Evolutionary conservation across 2,797 vertebrate species (phyloP).

Genomic region (Cynodonichthys magdalenae): DNA sequence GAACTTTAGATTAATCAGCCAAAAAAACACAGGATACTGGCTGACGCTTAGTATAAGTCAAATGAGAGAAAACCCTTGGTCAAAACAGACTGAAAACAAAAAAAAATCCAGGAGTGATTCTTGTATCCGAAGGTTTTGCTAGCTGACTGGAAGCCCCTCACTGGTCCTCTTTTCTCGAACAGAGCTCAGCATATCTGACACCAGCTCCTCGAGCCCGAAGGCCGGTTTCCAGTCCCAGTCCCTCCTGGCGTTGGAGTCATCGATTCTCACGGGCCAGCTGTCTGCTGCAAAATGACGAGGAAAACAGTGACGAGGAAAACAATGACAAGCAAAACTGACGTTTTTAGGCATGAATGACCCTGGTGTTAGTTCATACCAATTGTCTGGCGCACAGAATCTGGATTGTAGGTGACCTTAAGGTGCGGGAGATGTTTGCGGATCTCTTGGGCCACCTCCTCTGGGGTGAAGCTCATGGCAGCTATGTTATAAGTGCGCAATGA

Average conservation of each 20-base stretch:
- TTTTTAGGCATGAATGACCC: neutral
- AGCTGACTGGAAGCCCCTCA: slow-evolving; percentile 70
- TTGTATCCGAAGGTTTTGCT: slow-evolving; percentile 49
- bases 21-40: slow-evolving; percentile 38
- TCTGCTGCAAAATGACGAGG: slow-evolving; percentile 72
- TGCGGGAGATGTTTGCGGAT: slow-evolving; percentile 82
- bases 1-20: slow-evolving; percentile 26
- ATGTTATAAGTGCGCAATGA: slow-evolving; percentile 86
- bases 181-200: slow-evolving; percentile 78
- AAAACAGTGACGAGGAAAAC: neutral
- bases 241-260: slow-evolving; percentile 82
- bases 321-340: neutral
- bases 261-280: slow-evolving; percentile 85
- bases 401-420: slow-evolving; percentile 81
- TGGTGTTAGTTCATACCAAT: slow-evolving; percentile 71
- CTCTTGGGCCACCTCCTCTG: slow-evolving; percentile 81
- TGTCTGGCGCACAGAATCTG: slow-evolving; percentile 79
- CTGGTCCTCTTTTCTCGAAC: slow-evolving; percentile 71
- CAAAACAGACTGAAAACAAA: slow-evolving; percentile 42
- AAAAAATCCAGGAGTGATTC: slow-evolving; percentile 28
- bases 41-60: slow-evolving; percentile 38
- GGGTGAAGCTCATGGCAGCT: slow-evolving; percentile 84
- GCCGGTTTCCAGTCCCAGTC: slow-evolving; percentile 82
- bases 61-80: slow-evolving; percentile 27
- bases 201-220: slow-evolving; percentile 76